phyloP scores from a whole-genome alignment of 2,113 vertebrate species.

The Chunga burmeisteri region DNA sequence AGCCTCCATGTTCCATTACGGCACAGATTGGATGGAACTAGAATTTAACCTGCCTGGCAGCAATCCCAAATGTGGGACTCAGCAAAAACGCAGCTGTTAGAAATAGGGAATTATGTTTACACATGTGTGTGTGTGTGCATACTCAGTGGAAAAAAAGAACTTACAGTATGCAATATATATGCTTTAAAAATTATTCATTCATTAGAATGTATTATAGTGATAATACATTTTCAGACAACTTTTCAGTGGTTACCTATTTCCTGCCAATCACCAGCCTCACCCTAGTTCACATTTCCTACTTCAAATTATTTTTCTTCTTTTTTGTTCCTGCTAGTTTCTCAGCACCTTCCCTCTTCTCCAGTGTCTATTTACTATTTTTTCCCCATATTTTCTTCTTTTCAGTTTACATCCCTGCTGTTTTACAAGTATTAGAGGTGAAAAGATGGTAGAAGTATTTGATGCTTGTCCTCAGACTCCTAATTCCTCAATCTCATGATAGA shows the following conservation, averaged over 20 bases:
- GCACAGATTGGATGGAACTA: background rate
- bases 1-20: background rate
- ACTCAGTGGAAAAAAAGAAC: background rate
- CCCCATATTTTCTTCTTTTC: background rate
- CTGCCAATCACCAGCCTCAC: background rate
- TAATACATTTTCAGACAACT: background rate
- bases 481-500: background rate
- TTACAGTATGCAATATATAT: background rate
- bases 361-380: background rate
- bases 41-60: constrained; percentile 3
- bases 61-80: background rate
- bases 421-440: background rate
- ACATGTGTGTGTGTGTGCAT: background rate
- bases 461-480: background rate
- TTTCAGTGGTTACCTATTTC: background rate
- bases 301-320: background rate
- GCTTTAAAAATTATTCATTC: background rate
- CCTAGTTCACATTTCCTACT: background rate
- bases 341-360: background rate
- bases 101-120: background rate
- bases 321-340: background rate
- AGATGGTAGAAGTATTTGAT: background rate
- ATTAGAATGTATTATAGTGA: background rate
- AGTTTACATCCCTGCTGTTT: background rate
- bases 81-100: background rate